Base-by-base conservation (phyloP, 1,140 invertebrate species). In the Bombyx mori region DNA sequence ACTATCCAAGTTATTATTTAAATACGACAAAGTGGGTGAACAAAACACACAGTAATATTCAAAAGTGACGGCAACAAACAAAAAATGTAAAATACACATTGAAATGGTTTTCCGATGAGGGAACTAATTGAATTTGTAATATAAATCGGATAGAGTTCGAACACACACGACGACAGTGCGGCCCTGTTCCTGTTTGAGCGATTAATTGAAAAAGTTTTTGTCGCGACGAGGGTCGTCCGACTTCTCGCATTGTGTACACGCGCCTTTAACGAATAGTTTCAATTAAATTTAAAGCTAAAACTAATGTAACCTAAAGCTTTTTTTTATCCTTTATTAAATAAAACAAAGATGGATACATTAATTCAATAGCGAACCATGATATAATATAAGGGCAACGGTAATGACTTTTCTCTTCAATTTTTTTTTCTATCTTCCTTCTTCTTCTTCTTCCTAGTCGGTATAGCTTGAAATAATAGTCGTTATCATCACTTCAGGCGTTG, bases 151-250 rank as follows among this genome's bases (percentile, higher is more conserved):
- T 63, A 63, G 47, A 55, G 56, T 52, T 60, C 60, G 66, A 58
- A 59, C 57, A 60, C 54, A 66, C 66, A 52, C 52, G 56, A 47
- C 54, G 71, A 55, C 5, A 26, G 53, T 44, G 58, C 9, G 58
- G 71, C 61, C 8, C 8, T 22, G 50, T 66, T 72, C 8, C 8
- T 22, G 50, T 66, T 72, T 63, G 72, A 72, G 68, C 72, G 71
- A 68, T 74, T 82, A 82, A 82, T 82, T 82, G 79, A 77, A 82
- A 82, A 82, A 82, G 68, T 82, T 81, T 70, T 55, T 66, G 75
- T 72, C 68, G 62, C 60, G 60, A 57, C 51, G 54, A 60, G 58
- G 54, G 61, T 46, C 56, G 61, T 35, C 10, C 44, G 54, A 58
- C 3, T 12, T 55, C 12, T 44, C 58, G 56, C 57, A 3, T 26